Evolutionary conservation across 2,797 vertebrate species (phyloP), one percentile per base, ranked within the genome.

Genomic region (Craterocephalus amniculus): DNA sequence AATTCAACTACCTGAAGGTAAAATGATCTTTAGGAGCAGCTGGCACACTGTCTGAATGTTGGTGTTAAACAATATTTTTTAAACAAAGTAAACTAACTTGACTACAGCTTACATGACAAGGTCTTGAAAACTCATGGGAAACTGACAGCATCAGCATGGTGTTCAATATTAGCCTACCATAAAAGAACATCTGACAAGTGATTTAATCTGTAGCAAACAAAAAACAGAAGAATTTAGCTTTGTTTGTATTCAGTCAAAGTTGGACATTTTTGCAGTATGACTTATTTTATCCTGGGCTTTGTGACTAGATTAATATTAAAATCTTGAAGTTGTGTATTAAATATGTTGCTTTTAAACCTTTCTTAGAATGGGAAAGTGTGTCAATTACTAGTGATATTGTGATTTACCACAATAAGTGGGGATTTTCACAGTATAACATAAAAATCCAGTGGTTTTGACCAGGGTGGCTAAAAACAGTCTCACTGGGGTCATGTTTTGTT

Each of bases 401-500:
- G 11, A 35, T 35, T 35, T 35, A 35, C 6, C 34, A 35, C 4
- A 35, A 10, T 4, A 14, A 38, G 31, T 3, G 31, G 7, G 31
- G 3, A 14, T 38, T 38, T 13, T 13, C 12, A 38, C 1, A 38
- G 11, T 38, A 5, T 5, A 3, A 61, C 34, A 67, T 20, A 62
- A 58, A 76, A 65, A 55, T 61, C 58, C 61, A 48, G 71, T 11
- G 55, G 54, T 70, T 58, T 26, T 32, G 58, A 74, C 29, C 27
- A 58, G 34, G 76, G 5, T 48, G 52, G 26, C 58, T 56, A 55
- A 62, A 40, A 45, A 22, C 75, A 76, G 76, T 81, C 79, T 89
- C 87, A 72, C 6, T 58, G 36, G 75, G 80, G 80, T 86, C 77
- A 73, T 88, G 88, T 89, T 87, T 81, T 86, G 84, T 86, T 84